A percentile compares a stretch with the other conserved stretches of the same genome.
These are phyloP conservation scores for Serripes groenlandicus DNA, from an alignment of 2,888 invertebrate genomes.

Conservation along the genomic window DNA sequence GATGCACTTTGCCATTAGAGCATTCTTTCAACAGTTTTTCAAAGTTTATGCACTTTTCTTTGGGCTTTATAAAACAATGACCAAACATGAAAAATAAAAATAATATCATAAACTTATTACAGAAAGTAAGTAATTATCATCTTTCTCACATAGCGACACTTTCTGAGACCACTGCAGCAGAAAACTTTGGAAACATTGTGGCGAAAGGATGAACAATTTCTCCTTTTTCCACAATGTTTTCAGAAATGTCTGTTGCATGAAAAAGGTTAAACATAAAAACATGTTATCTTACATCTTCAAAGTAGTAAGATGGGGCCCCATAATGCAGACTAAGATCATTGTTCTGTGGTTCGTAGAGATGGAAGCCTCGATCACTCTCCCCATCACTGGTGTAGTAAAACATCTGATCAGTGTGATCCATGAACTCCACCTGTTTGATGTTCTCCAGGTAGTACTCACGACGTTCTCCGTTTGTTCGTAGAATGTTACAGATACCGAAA, in stretches of 20 bases:
- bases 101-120: no score
- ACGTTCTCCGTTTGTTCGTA: conserved; percentile 77
- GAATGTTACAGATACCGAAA: conserved; percentile 74
- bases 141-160: no score
- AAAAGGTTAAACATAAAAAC: neutral
- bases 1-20: no score
- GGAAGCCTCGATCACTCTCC: conserved; percentile 83
- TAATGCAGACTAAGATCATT: conserved; percentile 50
- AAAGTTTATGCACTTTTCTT: no score
- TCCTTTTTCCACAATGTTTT: neutral
- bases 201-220: neutral
- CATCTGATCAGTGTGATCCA: conserved; percentile 80
- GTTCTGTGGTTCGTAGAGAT: conserved; percentile 78
- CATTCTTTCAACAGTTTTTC: no score
- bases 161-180: neutral
- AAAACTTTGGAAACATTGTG: neutral
- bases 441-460: conserved; percentile 74
- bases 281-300: conserved; percentile 74
- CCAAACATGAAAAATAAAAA: no score
- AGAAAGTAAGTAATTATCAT: no score
- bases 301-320: conserved; percentile 60
- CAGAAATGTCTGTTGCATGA: neutral
- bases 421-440: conserved; percentile 75
- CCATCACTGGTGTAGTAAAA: conserved; percentile 80
- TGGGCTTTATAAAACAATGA: no score